A percentile compares a stretch with the other conserved stretches of the same genome.
These are phyloP conservation scores for Schizopygopsis malacanthus DNA, from an alignment of 2,797 vertebrate species.

Conservation along the genomic window DNA sequence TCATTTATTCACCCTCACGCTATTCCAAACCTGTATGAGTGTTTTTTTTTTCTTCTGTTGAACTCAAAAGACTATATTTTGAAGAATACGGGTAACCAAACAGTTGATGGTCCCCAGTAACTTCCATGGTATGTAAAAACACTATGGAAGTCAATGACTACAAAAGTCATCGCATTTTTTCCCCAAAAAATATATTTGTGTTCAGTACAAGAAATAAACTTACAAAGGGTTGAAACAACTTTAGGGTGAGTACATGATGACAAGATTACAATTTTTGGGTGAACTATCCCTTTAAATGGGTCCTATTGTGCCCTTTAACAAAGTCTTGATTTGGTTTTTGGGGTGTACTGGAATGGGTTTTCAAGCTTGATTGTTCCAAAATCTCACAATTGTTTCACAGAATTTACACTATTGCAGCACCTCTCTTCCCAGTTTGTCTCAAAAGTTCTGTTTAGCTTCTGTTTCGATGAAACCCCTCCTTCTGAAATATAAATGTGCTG, in stretches of 20 bases:
- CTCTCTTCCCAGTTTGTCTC: too few relatives aligned
- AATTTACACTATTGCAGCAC: too few relatives aligned
- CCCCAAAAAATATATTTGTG: too few relatives aligned
- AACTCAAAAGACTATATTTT: not conserved
- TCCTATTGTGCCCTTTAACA: not conserved
- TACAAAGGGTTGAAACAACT: not conserved
- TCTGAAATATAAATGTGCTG: not conserved
- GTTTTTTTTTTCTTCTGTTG: too few relatives aligned
- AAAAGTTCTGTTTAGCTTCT: too few relatives aligned
- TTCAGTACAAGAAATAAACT: too few relatives aligned
- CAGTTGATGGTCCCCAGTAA: too few relatives aligned
- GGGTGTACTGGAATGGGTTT: not conserved
- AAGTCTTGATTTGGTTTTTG: not conserved
- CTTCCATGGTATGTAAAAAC: not conserved
- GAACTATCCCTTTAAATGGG: not conserved
- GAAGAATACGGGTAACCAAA: not conserved
- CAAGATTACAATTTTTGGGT: too few relatives aligned
- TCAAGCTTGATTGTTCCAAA: not conserved
- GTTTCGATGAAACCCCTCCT: not conserved
- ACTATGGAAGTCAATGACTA: not conserved
- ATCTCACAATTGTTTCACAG: too few relatives aligned
- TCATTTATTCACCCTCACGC: not conserved
- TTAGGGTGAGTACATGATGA: too few relatives aligned
- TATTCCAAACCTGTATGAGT: not conserved
- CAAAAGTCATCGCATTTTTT: too few relatives aligned